Evolutionary conservation across 2,113 vertebrate species (phyloP).

Genomic region (Plestiodon gilberti): DNA sequence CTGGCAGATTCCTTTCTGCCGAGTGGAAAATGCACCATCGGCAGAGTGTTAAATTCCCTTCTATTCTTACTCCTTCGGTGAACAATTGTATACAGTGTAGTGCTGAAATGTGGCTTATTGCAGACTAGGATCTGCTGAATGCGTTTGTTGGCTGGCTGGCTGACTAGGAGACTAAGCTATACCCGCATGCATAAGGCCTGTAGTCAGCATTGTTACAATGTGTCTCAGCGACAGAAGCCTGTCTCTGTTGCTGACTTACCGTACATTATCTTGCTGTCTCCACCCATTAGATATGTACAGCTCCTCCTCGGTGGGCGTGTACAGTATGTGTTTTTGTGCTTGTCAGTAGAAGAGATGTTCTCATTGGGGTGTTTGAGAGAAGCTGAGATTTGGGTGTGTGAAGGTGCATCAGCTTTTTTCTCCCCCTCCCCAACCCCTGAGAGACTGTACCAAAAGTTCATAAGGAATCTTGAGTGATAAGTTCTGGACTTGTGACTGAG

Average conservation of each 20-base stretch:
- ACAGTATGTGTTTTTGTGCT: not conserved
- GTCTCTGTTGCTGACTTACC: not conserved
- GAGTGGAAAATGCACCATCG: not conserved
- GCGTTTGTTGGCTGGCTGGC: slow-evolving; percentile 45
- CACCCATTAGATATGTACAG: slow-evolving; percentile 13
- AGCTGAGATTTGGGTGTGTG: not conserved
- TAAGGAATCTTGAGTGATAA: not conserved
- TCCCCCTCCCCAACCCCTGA: not conserved
- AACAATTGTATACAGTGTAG: not conserved
- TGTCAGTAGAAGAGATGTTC: not conserved
- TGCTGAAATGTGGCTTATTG: not conserved
- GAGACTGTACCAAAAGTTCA: too few relatives aligned
- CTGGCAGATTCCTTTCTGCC: not conserved
- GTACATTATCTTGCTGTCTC: slow-evolving; percentile 24
- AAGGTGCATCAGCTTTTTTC: not conserved
- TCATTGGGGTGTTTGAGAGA: not conserved
- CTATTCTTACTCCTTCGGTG: not conserved
- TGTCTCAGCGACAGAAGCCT: slow-evolving; percentile 1
- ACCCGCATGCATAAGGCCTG: slow-evolving; percentile 16
- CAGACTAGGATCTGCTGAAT: slow-evolving; percentile 8
- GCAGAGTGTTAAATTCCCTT: not conserved
- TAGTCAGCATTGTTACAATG: slow-evolving; percentile 19
- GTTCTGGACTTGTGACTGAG: not conserved
- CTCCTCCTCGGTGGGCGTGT: not conserved
- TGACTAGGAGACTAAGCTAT: slow-evolving; percentile 1